Evolutionary conservation across 1,140 invertebrate genomes (phyloP), one percentile per base, ranked within the genome.

Genomic region (Stegodyphus mimosarum): DNA sequence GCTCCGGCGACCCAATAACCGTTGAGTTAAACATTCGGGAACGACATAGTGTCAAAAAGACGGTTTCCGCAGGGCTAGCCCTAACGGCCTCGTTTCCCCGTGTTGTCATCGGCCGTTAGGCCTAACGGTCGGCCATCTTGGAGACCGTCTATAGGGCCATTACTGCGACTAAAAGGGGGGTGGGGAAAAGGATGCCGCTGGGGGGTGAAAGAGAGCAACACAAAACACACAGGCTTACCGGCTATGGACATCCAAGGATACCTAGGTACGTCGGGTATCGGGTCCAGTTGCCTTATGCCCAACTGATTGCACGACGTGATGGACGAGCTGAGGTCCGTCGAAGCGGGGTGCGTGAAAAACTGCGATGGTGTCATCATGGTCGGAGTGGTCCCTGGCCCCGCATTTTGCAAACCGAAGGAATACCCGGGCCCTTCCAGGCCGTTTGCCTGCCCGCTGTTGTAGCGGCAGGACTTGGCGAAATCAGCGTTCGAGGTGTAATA

Each of bases 161-260:
- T 53, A 77, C 49, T 51, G 79, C 15, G 79, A 48, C 18, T 48
- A 72, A 55, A 69, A 79, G 64, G 63, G 76, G 76, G 76, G 10
- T 52, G 49, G 71, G 60, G 60, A 18, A 33, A 70, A 70, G 15
- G 11, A 60, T 33, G 33, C 33, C 52, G 52, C 48, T 33, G 9
- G 18, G 70, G 55, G 73, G 72, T 17, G 55, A 63, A 7, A 33
- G 17, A 70, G 15, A 13, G 9, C 64, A 55, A 66, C 63, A 77
- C 33, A 11, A 77, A 50, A 48, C 15, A 50, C n/a, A 52, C 18
- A 15, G 18, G 18, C 83, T 95, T 93, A 97, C 96, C 96, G 92
- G 96, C 97, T 90, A 97, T 96, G 88, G 96, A 96, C 96, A 98
- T 97, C 96, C 96, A 98, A 11, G 96, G 96, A 91, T 97, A 97